Evolutionary conservation across 2,113 vertebrate genomes (phyloP).

Genomic region (Cromileptes altivelis): DNA sequence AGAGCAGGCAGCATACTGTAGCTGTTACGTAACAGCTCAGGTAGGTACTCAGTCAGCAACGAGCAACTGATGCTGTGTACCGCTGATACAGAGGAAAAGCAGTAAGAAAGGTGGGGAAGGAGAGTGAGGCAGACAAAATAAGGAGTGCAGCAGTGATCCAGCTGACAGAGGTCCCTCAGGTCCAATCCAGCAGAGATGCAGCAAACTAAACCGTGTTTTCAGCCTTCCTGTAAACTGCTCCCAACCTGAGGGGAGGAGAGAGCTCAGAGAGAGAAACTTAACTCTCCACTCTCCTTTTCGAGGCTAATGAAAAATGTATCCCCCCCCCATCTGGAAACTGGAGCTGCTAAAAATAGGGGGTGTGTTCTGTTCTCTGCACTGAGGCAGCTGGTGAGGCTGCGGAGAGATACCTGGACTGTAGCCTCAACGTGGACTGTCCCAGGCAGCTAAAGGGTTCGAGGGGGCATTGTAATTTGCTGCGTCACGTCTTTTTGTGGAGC

Average conservation of each 20-base stretch:
- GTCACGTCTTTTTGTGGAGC: not conserved
- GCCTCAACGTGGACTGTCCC: not conserved
- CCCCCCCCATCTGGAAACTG: conserved; percentile 49
- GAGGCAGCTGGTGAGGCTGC: conserved; percentile 21
- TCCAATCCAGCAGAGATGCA: conserved; percentile 21
- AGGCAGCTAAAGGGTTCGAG: not conserved
- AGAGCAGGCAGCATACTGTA: conserved; percentile 38
- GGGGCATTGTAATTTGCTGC: conserved; percentile 19
- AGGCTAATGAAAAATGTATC: conserved; percentile 74
- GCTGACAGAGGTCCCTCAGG: conserved; percentile 57
- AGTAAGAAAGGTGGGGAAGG: not conserved
- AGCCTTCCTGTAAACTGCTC: conserved; percentile 40
- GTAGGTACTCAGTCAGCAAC: conserved; percentile 47
- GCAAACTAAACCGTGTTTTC: conserved; percentile 39
- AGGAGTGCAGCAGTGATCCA: conserved; percentile 35
- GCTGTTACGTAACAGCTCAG: conserved; percentile 55
- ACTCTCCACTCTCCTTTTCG: conserved; percentile 67
- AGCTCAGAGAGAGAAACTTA: conserved; percentile 38
- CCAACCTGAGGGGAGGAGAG: conserved; percentile 1
- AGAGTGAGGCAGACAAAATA: conserved; percentile 20
- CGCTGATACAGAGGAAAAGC: conserved; percentile 38
- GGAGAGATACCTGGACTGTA: not conserved
- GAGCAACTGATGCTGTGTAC: conserved; percentile 31
- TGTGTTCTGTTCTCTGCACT: conserved; percentile 35
- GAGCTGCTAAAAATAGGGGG: conserved; percentile 63